Evolutionary conservation across 2,888 invertebrate species (phyloP), one percentile per base, ranked within the genome.

Genomic region (Oscheius sp.): DNA sequence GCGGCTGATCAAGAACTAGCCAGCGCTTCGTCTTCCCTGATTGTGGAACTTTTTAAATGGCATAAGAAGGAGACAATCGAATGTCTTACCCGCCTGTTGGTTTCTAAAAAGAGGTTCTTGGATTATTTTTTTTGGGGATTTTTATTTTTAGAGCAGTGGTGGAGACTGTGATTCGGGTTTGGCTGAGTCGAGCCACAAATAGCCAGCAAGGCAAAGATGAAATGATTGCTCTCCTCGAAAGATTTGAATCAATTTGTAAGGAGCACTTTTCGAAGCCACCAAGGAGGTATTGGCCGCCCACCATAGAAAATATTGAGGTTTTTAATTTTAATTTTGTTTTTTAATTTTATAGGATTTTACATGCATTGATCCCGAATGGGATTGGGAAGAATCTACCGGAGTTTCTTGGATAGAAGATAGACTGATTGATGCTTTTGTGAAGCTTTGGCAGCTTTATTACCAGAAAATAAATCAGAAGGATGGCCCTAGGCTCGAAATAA

Each of bases 381-480:
- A 63, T 29, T 69, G 63, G 64, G 52, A 52, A 50, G 69, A 69
- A 34, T 39, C 42, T 12, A 27, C 66, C 2, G 69, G 53, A 10
- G 64, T 64, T 10, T 29, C 25, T n/a, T 63, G 64, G 69, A 12
- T 17, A 2, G 29, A 37, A n/a, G 69, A 69, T 23, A 23, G 69
- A 37, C 23, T 69, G 8, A 20, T 69, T 3, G 6, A 12, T n/a
- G 45, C 64, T 4, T 69, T 33, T 23, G 33, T 69, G 25, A 33
- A 27, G 2, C 34, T 68, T 27, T 29, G 29, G 48, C 23, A 58
- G 33, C 17, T 42, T 17, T 61, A 20, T 42, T 29, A 17, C 17
- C 27, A 61, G 23, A 42, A 39, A 23, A 42, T 61, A 20, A 20
- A 37, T 12, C 25, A 10, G 23, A 55, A 55, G 23, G 34, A 55